Base-by-base conservation (phyloP, 2,888 invertebrate species). In the Torymus auratus region DNA sequence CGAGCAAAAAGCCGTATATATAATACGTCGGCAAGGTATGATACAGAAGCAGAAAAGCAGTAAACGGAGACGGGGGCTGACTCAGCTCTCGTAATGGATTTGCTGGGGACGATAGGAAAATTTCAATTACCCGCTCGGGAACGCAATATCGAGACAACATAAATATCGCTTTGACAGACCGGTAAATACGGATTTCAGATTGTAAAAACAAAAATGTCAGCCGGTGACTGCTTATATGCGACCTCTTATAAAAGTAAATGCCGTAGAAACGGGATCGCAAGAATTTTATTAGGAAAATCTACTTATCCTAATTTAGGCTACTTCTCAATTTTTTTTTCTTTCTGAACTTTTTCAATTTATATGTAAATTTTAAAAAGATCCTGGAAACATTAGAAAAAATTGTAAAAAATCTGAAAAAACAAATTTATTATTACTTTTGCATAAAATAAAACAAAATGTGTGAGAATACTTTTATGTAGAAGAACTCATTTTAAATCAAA, bases 81-180 rank as follows among this genome's bases (percentile, higher is more conserved):
- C 80, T 88, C 88, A 87, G 85, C 86, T 67, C 23, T 78, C 77
- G 77, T 82, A 84, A 85, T 85, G 86, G 84, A 83, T 71, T 78
- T 69, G 81, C 75, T 15, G 74, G 80, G 82, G 75, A 83, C 83
- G 83, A 81, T 84, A 84, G 86, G 86, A 87, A 89, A 88, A 88
- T 87, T 90, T 87, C 90, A 90, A 90, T 90, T 90, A 90, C 87
- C 86, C 88, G 89, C 87, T 87, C 86, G 86, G 87, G 85, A 86
- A 87, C 86, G 88, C 88, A 89, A 89, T 89, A 89, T 88, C 87
- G 86, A 72, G 84, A 83, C 83, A 86, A 86, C 89, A 89, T 90
- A 89, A 90, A 90, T 90, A 89, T 88, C 86, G 83, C 86, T 90
- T 89, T 89, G 90, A 88, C 89, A 87, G 87, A 83, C 86, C 86